A percentile compares a stretch with the other conserved stretches of the same genome.
Evolutionary conservation across 1,140 invertebrate species (phyloP).

Genomic region (Mizuhopecten yessoensis): DNA sequence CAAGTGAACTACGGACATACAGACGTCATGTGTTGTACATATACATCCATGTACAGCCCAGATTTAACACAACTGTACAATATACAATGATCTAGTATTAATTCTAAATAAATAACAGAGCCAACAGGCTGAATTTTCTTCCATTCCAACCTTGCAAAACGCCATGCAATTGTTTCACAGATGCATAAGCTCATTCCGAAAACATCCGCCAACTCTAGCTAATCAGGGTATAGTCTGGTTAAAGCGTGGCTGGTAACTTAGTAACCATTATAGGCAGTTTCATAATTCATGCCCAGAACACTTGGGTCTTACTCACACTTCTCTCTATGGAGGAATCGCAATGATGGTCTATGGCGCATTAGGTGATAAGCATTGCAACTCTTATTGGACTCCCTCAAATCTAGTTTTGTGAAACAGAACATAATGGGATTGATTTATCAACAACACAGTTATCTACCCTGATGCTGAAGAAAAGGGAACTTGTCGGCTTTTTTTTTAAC

Average conservation of each 20-base stretch:
- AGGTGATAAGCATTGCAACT: conserved; percentile 43
- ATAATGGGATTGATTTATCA: not conserved
- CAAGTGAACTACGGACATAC: not conserved
- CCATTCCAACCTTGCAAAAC: conserved; percentile 31
- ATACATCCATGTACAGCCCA: not conserved
- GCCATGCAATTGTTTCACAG: not conserved
- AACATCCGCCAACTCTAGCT: conserved; percentile 30
- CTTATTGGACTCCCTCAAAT: conserved; percentile 54
- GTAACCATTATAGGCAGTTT: not conserved
- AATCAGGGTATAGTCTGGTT: not conserved
- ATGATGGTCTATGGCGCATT: conserved; percentile 55
- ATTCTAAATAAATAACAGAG: not conserved
- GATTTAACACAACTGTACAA: not conserved
- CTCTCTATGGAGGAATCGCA: conserved; percentile 62
- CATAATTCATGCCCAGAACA: not conserved
- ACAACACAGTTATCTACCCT: not conserved
- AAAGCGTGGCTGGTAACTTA: conserved; percentile 32
- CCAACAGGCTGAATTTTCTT: not conserved
- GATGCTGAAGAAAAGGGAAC: too few species aligned
- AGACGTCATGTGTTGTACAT: too few species aligned
- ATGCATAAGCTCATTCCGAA: conserved; percentile 18
- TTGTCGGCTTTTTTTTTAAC: too few species aligned
- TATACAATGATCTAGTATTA: not conserved
- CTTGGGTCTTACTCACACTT: conserved; percentile 59
- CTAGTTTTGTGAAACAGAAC: conserved; percentile 40